Evolutionary conservation across 1,140 invertebrate species (phyloP), one percentile per base, ranked within the genome.

Genomic region (Ceratina australensis): DNA sequence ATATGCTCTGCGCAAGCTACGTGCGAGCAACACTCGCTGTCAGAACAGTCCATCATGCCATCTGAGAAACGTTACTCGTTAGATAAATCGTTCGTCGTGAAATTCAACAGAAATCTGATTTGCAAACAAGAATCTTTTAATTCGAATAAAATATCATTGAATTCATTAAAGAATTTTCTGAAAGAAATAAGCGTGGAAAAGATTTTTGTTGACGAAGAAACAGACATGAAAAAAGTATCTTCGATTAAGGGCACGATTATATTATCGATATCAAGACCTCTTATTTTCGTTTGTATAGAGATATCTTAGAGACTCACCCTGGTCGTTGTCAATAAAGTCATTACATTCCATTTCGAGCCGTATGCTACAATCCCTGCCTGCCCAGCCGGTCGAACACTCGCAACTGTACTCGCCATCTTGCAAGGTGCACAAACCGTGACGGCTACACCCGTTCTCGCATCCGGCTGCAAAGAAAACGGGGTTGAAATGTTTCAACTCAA

Each of bases 41-140:
- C 99, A 50, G 97, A 97, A 93, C 99, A 99, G 93, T 99, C 99
- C 67, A 95, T 94, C 94, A 99, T 97, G 72, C 98, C 98, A 95
- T 99, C 99, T 99, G 90, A 22, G 90, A 73, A 81, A 87, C 42
- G 64, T 64, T 59, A 47, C 18, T 72, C 49, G n/a, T 72, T 78
- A 28, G 28, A 75, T 49, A 12, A 57, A 26, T 8, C 2, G n/a
- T 68, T 22, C n/a, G 1, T 4, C 3, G 7, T 13, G 52, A 1
- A 54, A n/a, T 15, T 54, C 3, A 54, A 18, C 1, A 52, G 50
- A 52, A 15, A 52, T 52, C 10, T 15, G 1, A 15, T 52, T 12
- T 52, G 12, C 50, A 52, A 52, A 13, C 50, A 2, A 12, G 28
- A 33, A 33, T 33, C 28, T 33, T 33, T 33, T 33, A 33, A 33